Evolutionary conservation across 30 jellyfish, hydroid and myxozoan species (phyloP), one percentile per base, ranked within the genome.

Genomic region (Rhopilema esculentum): DNA sequence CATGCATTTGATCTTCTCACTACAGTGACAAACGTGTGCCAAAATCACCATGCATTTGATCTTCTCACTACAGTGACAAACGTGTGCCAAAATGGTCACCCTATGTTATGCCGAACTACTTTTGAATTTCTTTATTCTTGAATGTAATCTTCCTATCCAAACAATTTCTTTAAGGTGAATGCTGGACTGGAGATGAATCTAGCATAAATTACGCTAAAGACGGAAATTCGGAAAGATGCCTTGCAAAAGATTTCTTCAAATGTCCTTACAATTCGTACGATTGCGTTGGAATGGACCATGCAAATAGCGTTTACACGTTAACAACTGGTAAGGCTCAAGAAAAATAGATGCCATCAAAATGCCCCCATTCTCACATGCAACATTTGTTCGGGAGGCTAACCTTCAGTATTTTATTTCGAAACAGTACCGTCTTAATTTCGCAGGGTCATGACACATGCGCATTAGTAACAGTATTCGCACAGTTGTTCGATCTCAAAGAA

Each of bases 191-290:
- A 16, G 84, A 71, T 27, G 89, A 83, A 50, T 67, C 85, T n/a
- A 79, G 28, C 32, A 75, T 74, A 24, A 25, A 67, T 19, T 80
- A 57, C 84, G 28, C 69, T 7, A 91, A 88, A 67, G 98, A 86
- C 25, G 98, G 98, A 12, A 19, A 0, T 17, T 64, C 75, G 31
- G 17, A 63, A 17, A 66, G 51, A 64, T 89, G 97, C 82, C 65
- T 83, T 50, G 97, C 95, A 21, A 53, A 80, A 64, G 84, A 86
- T 19, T 92, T 79, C 73, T 49, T 64, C 70, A 24, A 66, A 2
- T 92, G 98, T 51, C 96, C 96, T 8, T 92, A 80, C 89, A 92
- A 92, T 79, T 92, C 98, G 21, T 92, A 86, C 88, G 89, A 92
- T 79, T 92, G 98, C 82, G 96, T 92, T 1, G 98, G 98, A 19